These are phyloP conservation scores for Meiosimyza platycephala DNA, from an alignment of 2,888 invertebrate genomes.

Conservation along the genomic window DNA sequence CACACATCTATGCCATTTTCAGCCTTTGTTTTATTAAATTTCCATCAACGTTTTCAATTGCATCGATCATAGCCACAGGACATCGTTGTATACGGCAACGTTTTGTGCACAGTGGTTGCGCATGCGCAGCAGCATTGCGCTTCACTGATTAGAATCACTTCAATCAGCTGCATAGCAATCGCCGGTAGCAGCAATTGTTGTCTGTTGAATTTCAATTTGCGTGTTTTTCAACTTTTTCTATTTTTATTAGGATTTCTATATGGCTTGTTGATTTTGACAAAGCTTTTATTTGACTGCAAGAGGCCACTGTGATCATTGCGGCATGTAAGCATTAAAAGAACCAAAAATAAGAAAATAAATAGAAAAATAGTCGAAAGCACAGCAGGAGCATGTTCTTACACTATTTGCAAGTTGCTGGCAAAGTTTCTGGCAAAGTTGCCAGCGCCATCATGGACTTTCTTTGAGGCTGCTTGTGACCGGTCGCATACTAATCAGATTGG, in stretches of 20 bases:
- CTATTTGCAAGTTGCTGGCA: constrained; percentile 49
- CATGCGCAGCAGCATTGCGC: constrained; percentile 10
- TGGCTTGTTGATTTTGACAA: constrained; percentile 45
- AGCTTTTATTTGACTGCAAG: constrained; percentile 43
- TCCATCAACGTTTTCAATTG: constrained; percentile 31
- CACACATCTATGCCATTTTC: not conserved
- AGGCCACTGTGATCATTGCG: constrained; percentile 21
- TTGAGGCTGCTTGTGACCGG: constrained; percentile 42
- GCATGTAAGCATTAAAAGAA: not conserved
- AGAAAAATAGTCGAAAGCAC: constrained; percentile 29
- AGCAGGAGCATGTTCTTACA: constrained; percentile 40
- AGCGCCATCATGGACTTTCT: not conserved
- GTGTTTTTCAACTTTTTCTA: constrained; percentile 8
- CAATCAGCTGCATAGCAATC: constrained; percentile 3
- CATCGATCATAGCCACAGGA: constrained; percentile 30
- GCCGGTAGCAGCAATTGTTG: constrained; percentile 45
- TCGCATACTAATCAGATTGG: constrained; percentile 24
- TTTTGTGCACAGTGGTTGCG: not conserved
- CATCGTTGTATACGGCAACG: not conserved
- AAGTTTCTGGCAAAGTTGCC: constrained; percentile 45
- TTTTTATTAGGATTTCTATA: constrained; percentile 11
- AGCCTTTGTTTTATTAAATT: not conserved
- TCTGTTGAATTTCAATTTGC: constrained; percentile 46
- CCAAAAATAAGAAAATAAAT: constrained; percentile 11
- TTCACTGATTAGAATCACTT: constrained; percentile 30